A percentile compares a stretch with the other conserved stretches of the same genome.
These are phyloP conservation scores for Apaloderma vittatum DNA, from an alignment of 2,113 vertebrate genomes.

Conservation along the genomic window DNA sequence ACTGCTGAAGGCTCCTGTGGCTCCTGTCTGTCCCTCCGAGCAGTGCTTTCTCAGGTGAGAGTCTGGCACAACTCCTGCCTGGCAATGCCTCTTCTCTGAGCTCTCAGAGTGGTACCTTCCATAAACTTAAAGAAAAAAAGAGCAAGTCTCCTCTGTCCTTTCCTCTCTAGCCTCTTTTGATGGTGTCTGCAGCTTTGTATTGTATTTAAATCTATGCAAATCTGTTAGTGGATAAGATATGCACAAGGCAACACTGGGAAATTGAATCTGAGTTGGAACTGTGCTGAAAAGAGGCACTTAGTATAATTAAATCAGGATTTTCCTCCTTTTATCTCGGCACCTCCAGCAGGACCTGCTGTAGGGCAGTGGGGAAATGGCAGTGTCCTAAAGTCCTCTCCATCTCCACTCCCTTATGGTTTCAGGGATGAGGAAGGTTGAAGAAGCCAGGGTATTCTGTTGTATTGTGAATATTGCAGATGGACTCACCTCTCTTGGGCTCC, in stretches of 20 bases:
- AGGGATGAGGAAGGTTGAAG: not conserved
- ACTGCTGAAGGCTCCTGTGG: not conserved
- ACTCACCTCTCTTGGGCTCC: not conserved
- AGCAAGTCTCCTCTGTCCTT: not conserved
- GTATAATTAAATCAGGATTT: not conserved
- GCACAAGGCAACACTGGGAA: not conserved
- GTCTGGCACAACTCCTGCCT: not conserved
- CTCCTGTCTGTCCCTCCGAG: not conserved
- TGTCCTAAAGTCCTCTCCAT: not conserved
- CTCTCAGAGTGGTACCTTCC: not conserved
- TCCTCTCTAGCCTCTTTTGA: not conserved
- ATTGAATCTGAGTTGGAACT: not conserved
- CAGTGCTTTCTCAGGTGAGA: not conserved
- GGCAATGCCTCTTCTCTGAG: not conserved
- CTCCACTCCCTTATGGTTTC: not conserved
- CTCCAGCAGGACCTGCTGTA: not conserved
- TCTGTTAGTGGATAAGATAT: not conserved
- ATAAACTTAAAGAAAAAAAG: not conserved
- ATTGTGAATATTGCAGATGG: not conserved
- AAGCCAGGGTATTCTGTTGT: not conserved
- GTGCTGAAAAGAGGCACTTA: not conserved
- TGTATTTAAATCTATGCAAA: conserved; percentile 29
- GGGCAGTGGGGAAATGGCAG: not conserved
- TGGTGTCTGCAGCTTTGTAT: not conserved
- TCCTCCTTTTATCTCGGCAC: not conserved